Evolutionary conservation across 2,888 invertebrate genomes (phyloP), one percentile per base, ranked within the genome.

Genomic region (Drosophila pegasa): DNA sequence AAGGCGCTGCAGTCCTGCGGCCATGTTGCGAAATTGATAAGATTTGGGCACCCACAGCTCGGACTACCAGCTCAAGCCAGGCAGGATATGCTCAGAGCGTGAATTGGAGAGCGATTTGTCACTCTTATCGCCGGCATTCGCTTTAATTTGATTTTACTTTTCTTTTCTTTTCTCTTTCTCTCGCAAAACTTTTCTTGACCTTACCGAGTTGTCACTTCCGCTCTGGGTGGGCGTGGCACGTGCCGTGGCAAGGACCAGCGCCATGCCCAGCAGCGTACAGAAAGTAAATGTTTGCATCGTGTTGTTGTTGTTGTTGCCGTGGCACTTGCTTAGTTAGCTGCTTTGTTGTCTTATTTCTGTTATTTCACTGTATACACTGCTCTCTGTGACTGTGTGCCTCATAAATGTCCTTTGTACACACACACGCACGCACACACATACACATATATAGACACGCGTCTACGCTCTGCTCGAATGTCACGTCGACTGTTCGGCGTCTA

Each of bases 171-270:
- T 20, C 50, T 52, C 25, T n/a, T 48, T 33, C n/a, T 31, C n/a
- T 6, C 25, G 27, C 33, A 27, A 47, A 57, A 33, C 43, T 51
- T 48, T 61, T 37, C 16, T 47, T 37, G 43, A 47, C 56, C 80
- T 91, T 90, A 91, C 91, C 91, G 89, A 71, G 73, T 91, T 90
- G 52, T 90, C 90, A 68, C 75, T 89, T 58, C 90, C 86, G 62
- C 86, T 89, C 31, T 89, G 85, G 27, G 90, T 88, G 60, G 91
- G 90, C 68, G 87, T 90, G 52, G 90, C 90, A 9, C 72, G 77
- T 45, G 81, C 87, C 20, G 69, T 65, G 29, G 83, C 76, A 18
- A 89, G 58, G 29, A 86, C 48, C 14, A 83, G 58, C 14, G 61
- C 71, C 48, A 89, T 63, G n/a, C 84, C 80, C 64, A 89, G 67